phyloP scores from a whole-genome alignment of 2,797 vertebrate genomes.

The Danio tinwini region DNA sequence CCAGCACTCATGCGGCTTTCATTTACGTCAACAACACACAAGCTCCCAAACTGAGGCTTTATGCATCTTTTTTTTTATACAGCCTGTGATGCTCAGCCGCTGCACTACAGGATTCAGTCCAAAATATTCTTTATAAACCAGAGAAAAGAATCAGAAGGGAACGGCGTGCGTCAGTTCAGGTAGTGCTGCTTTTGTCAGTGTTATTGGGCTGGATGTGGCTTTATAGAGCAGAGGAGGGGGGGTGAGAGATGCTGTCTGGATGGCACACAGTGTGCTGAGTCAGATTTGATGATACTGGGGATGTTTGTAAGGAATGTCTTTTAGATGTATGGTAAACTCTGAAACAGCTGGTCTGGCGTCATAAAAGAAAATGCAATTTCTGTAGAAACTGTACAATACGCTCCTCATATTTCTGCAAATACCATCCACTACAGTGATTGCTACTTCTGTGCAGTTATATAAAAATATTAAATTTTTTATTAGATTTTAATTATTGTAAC shows the following conservation, averaged over 20 bases:
- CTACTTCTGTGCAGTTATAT: background rate
- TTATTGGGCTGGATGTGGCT: conserved; percentile 37
- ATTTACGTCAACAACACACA: conserved; percentile 81
- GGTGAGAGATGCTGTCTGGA: conserved; percentile 39
- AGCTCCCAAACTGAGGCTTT: conserved; percentile 71
- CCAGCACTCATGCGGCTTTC: conserved; percentile 75
- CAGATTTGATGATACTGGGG: conserved; percentile 55
- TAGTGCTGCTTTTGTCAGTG: conserved; percentile 37
- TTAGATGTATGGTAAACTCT: conserved; percentile 22
- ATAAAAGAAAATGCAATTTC: background rate
- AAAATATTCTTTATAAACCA: conserved; percentile 32
- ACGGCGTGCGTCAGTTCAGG: conserved; percentile 35
- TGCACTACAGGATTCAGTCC: conserved; percentile 57
- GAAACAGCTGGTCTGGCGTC: background rate
- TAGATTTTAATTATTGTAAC: background rate
- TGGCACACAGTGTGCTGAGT: conserved; percentile 60
- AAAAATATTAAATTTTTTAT: background rate
- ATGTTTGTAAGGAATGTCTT: conserved; percentile 39
- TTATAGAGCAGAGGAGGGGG: conserved; percentile 32
- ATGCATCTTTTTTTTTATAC: conserved; percentile 67
- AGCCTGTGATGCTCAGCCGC: conserved; percentile 59
- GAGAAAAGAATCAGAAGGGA: conserved; percentile 22
- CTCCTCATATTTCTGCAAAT: background rate
- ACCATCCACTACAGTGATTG: background rate
- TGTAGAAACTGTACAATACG: background rate